Evolutionary conservation across 2,888 invertebrate species (phyloP), one percentile per base, ranked within the genome.

Genomic region (Drosophila formosana): DNA sequence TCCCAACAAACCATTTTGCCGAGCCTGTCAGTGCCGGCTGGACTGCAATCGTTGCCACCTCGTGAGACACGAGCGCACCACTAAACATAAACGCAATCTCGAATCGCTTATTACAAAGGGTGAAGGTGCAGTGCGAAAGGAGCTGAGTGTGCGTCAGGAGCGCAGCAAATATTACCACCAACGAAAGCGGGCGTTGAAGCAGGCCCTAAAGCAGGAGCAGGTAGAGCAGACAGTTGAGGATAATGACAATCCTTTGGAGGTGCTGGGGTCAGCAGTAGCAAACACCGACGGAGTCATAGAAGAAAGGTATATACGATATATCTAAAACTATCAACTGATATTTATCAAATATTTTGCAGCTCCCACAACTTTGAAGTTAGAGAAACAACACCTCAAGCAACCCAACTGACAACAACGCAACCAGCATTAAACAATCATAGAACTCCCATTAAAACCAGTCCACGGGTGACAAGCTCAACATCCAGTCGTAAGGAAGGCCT

Each of bases 11-110:
- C 91, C 92, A 0, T 92, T 89, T 52, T 91, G 91, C 30, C 78
- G 87, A 5, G 92, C 90, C 0, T 91, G 91, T 41, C 90, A 89
- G 52, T 90, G 90, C 53, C 82, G 88, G 0, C 53, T 91, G 13
- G 92, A 91, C 52, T 92, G 92, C 43, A 91, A 92, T 64, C 91
- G 91, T 3, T 91, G 92, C 34, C 92, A 91, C 51, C 64, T 91
- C 26, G 88, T 89, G 13, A 78, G 91, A 0, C 91, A 91, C 45
- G 91, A 91, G 32, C 86, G 88, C 0, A 91, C 91, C 1, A 87
- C 89, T 7, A 91, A 91, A 23, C 91, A 91, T 64, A 78, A 87
- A 13, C 81, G 91, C 9, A 91, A 91, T 60, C 56, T 91, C 30
- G 88, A 91, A 34, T 78, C 83, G 1, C 64, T 90, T n/a, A 57